Percentiles rank a stretch among this genome's conserved stretches.
phyloP scores from a whole-genome alignment of 1,140 invertebrate species.

The Leptopilina clavipes region DNA sequence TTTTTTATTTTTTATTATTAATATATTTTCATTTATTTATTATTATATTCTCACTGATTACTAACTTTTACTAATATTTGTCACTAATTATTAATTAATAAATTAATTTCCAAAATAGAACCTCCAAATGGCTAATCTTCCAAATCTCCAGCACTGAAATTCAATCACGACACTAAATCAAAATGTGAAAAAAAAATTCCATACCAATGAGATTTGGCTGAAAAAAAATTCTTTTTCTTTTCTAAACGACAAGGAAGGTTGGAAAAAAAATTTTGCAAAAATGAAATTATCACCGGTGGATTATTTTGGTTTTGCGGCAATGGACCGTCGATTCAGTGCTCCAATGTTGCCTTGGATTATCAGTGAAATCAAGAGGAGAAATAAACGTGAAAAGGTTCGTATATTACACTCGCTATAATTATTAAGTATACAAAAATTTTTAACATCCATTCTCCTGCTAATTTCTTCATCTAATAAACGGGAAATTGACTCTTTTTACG shows the following conservation, averaged over 20 bases:
- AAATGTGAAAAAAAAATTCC: conserved; percentile 42
- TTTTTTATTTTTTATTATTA: too few species aligned
- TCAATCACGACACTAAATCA: background rate
- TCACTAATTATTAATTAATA: too few species aligned
- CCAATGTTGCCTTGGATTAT: conserved; percentile 87
- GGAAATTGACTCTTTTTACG: too few species aligned
- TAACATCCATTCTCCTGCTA: conserved; percentile 11
- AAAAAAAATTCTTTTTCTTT: background rate
- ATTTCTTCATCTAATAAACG: conserved; percentile 17
- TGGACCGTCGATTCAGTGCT: conserved; percentile 83
- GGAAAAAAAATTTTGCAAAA: conserved; percentile 63
- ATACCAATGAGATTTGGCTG: background rate
- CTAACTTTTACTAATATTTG: too few species aligned
- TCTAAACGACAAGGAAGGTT: conserved; percentile 11
- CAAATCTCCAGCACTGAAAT: conserved; percentile 16
- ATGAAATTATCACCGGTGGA: conserved; percentile 81
- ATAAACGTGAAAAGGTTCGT: conserved; percentile 75
- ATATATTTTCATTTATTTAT: too few species aligned
- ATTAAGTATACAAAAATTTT: conserved; percentile 2
- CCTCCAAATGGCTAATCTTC: conserved; percentile 1
- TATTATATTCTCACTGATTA: too few species aligned
- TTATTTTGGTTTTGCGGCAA: conserved; percentile 83
- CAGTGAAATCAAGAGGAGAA: conserved; percentile 78
- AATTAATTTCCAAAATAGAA: background rate
- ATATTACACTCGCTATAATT: conserved; percentile 4